Percentiles rank a stretch among this genome's conserved stretches.
Conservation (phyloP, 2,888 invertebrate genomes). For the Aplocera efformata region DNA sequence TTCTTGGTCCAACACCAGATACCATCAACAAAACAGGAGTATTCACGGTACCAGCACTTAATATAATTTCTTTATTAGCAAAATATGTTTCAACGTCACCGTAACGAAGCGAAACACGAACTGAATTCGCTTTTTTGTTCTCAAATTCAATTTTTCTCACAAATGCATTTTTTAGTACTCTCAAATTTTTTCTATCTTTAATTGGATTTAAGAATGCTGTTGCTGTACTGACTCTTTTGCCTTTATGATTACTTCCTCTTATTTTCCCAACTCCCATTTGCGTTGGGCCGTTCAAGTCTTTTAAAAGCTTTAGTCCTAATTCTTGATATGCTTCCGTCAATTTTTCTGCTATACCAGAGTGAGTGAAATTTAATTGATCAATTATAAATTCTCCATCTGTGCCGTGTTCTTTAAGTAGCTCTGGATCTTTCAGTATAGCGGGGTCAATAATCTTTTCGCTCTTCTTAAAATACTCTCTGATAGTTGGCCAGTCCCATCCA, state of each 20-base stretch:
- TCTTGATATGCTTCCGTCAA: slow-evolving; percentile 67
- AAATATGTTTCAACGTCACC: slow-evolving; percentile 44
- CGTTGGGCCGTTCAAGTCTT: slow-evolving; percentile 61
- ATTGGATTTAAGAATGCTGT: slow-evolving; percentile 69
- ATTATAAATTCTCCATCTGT: slow-evolving; percentile 73
- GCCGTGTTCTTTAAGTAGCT: slow-evolving; percentile 60
- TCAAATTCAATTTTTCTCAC: slow-evolving; percentile 46
- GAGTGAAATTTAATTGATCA: slow-evolving; percentile 68
- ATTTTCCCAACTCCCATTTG: slow-evolving; percentile 79
- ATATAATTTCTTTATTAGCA: slow-evolving; percentile 56
- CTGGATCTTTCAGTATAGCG: slow-evolving; percentile 54
- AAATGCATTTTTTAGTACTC: slow-evolving; percentile 54
- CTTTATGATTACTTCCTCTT: slow-evolving; percentile 71
- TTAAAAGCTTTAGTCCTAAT: slow-evolving; percentile 67
- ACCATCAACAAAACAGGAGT: slow-evolving; percentile 61
- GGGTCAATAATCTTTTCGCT: slow-evolving; percentile 66
- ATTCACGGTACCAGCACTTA: slow-evolving; percentile 63
- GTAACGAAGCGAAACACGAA: slow-evolving; percentile 45
- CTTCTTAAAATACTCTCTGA: slow-evolving; percentile 64
- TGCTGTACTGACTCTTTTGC: slow-evolving; percentile 77
- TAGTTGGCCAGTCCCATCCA: slow-evolving; percentile 65
- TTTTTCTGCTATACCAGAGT: slow-evolving; percentile 51
- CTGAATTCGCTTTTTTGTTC: slow-evolving; percentile 46
- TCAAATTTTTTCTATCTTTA: slow-evolving; percentile 53
- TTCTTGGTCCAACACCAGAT: slow-evolving; percentile 63